phyloP scores from a whole-genome alignment of 2,113 vertebrate species.

The Protobothrops flavoviridis region DNA sequence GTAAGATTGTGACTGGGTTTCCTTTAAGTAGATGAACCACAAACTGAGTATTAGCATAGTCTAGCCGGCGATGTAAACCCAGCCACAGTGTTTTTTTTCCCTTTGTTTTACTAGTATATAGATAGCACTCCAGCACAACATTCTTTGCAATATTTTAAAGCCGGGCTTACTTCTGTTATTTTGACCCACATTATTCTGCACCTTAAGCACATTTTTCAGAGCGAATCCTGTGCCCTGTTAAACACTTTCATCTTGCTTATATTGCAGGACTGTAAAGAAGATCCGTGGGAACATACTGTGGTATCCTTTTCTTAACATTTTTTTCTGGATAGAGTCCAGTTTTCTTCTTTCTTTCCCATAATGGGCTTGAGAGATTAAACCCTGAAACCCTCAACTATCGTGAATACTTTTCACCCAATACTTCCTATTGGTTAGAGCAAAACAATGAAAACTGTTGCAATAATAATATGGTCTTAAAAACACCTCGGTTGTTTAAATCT shows the following conservation, averaged over 20 bases:
- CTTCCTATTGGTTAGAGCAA: neutral
- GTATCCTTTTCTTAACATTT: slow-evolving; percentile 48
- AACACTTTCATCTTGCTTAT: neutral
- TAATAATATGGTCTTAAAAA: neutral
- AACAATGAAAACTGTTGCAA: neutral
- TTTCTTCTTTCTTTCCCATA: neutral
- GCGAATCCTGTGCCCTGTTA: neutral
- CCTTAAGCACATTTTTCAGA: neutral
- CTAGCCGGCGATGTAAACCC: neutral
- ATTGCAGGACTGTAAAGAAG: slow-evolving; percentile 58
- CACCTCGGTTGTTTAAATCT: neutral
- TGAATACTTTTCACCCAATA: neutral
- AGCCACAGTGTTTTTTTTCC: neutral
- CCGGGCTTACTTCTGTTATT: neutral
- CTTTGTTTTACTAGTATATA: neutral
- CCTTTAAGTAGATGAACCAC: neutral
- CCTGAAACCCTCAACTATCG: neutral
- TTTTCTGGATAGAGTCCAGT: neutral
- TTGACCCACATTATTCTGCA: neutral
- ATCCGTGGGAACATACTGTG: slow-evolving; percentile 66
- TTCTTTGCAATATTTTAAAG: neutral
- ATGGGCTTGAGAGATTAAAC: neutral
- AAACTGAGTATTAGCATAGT: neutral
- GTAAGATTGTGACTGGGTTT: neutral
- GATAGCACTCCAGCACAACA: neutral